phyloP scores from a whole-genome alignment of 2,888 invertebrate genomes.

The Ernsta delagoae region DNA sequence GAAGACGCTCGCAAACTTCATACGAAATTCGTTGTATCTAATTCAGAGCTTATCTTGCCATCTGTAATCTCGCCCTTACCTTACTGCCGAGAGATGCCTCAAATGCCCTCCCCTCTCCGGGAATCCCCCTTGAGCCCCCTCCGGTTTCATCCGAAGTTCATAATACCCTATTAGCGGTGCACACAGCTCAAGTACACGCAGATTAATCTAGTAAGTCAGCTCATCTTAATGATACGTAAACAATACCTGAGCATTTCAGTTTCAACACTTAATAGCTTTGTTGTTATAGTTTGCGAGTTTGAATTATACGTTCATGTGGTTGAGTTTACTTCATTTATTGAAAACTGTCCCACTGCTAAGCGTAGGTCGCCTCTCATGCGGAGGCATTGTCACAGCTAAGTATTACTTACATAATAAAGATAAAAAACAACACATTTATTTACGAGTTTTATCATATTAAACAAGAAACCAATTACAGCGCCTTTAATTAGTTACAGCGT shows the following conservation, averaged over 20 bases:
- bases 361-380: too few species aligned
- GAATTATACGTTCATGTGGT: too few species aligned
- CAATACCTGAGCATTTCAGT: constrained; percentile 13
- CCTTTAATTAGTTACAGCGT: constrained; percentile 24
- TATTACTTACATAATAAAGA: too few species aligned
- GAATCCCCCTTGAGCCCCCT: constrained; percentile 53
- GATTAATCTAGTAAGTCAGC: constrained; percentile 20
- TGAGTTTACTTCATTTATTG: too few species aligned
- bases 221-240: constrained; percentile 19
- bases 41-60: constrained; percentile 83
- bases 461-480: constrained; percentile 12
- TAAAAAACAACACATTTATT: too few species aligned
- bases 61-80: constrained; percentile 76
- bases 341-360: too few species aligned
- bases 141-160: constrained; percentile 75
- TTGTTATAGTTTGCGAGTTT: too few species aligned
- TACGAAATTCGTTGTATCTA: constrained; percentile 82
- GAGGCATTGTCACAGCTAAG: too few species aligned
- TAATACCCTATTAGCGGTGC: constrained; percentile 81
- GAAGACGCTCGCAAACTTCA: constrained; percentile 77
- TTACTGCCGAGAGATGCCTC: constrained; percentile 60
- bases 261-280: too few species aligned
- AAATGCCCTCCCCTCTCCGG: constrained; percentile 58
- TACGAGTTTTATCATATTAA: too few species aligned
- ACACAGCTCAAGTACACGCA: constrained; percentile 63